Base-by-base conservation (phyloP, 2,797 vertebrate species). In the Hydrocynus forskahlii region DNA sequence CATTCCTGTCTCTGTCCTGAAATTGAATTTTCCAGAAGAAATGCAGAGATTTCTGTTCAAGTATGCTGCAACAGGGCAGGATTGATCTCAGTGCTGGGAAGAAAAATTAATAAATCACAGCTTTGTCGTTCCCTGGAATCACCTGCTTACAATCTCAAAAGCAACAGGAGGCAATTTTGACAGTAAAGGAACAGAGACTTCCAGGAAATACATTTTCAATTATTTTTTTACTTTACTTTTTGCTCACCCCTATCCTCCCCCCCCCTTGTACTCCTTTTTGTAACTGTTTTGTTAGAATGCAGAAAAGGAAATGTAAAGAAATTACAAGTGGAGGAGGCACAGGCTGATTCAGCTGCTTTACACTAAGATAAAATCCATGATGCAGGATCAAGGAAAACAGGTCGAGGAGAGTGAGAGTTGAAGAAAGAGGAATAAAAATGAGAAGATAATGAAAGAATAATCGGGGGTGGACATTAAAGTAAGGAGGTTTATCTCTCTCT, bases 101-200 rank as follows among this genome's bases (percentile, higher is more conserved):
- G 62, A 75, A n/a, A 78, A 79, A 85, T 80, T 67, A 80, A 84
- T 83, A 83, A 84, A 85, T 76, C 52, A 7, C 16, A 77, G 76
- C 38, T 77, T 83, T 70, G 62, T 81, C 69, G 29, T 70, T 29
- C 76, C 59, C 45, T 77, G 45, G 43, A 81, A 76, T 78, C 69
- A 72, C 23, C 50, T 80, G 84, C 69, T 74, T 69, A 29, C 75
- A 67, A 83, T 29, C 78, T 78, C 64, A 64, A 59, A 72, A 63
- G 63, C 79, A 57, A 16, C 40, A 10, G 75, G 80, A 75, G 45
- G 62, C 60, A 64, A 63, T 70, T 84, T 82, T 63, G 38, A 71
- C 81, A 71, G 43, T 19, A 23, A 48, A 38, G 9, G 76, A 79
- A 63, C 76, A 59, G 21, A 50, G 40, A 77, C 63, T 40, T 73